phyloP scores from a whole-genome alignment of 1,140 invertebrate species.

The Neuroterus valhalla region DNA sequence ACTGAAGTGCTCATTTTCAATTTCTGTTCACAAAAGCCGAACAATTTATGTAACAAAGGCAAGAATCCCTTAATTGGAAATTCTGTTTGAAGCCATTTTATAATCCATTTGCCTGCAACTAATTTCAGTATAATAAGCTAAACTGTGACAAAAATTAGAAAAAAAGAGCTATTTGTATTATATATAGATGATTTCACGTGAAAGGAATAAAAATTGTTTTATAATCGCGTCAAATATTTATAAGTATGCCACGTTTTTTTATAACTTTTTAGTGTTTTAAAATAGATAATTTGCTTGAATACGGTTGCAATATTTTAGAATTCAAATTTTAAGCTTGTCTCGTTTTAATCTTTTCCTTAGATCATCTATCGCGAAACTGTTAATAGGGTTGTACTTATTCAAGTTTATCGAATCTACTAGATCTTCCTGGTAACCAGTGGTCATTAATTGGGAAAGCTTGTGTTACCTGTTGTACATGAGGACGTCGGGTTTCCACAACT shows the following conservation, averaged over 20 bases:
- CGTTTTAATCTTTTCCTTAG: not conserved
- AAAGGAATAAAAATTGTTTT: not conserved
- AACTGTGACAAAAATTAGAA: not conserved
- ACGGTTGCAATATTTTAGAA: not conserved
- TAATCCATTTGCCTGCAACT: not conserved
- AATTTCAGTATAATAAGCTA: not conserved
- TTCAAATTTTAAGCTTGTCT: not conserved
- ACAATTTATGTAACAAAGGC: not conserved
- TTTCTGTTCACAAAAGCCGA: not conserved
- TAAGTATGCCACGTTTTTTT: not conserved
- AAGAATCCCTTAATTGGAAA: conserved; percentile 3
- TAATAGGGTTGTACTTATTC: not conserved
- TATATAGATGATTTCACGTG: not conserved
- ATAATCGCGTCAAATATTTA: conserved; percentile 8
- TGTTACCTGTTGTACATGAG: conserved; percentile 99
- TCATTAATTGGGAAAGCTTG: conserved; percentile 45
- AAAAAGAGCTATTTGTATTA: not conserved
- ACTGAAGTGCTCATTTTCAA: not conserved
- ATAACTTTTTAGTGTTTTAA: not conserved
- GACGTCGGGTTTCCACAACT: conserved; percentile 98
- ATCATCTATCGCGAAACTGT: not conserved
- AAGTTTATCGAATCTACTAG: conserved; percentile 2
- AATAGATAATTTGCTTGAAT: not conserved
- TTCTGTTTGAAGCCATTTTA: not conserved
- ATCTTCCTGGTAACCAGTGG: not conserved